A percentile compares a stretch with the other conserved stretches of the same genome.
These are phyloP conservation scores for Digitonthophagus gazella DNA, from an alignment of 2,888 invertebrate genomes.

Conservation along the genomic window DNA sequence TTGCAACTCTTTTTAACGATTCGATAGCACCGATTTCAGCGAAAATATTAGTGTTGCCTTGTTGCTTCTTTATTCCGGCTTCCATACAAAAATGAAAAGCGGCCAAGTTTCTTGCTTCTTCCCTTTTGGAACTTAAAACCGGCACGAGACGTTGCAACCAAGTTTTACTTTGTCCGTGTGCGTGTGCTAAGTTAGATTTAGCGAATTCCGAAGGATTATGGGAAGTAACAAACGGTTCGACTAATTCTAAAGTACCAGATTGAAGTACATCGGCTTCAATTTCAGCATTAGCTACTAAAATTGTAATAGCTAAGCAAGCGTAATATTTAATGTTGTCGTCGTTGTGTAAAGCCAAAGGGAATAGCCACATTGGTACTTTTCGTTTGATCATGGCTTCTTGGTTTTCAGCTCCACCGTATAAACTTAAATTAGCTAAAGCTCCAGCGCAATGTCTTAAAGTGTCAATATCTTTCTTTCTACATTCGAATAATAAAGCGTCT, in stretches of 20 bases:
- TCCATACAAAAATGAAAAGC: constrained; percentile 99
- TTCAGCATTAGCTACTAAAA: constrained; percentile 95
- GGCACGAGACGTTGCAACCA: constrained; percentile 93
- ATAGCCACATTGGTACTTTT: constrained; percentile 95
- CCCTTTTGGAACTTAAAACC: constrained; percentile 88
- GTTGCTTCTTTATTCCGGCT: constrained; percentile 94
- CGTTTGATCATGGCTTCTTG: constrained; percentile 96
- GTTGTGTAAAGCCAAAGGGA: constrained; percentile 92
- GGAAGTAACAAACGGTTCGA: constrained; percentile 93
- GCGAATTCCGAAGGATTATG: constrained; percentile 97
- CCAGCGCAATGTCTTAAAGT: constrained; percentile 95
- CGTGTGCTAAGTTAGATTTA: constrained; percentile 84
- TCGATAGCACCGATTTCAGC: constrained; percentile 93
- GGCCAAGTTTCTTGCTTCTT: constrained; percentile 94
- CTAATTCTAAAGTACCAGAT: constrained; percentile 94
- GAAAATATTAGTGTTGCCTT: constrained; percentile 88
- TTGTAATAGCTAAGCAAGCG: constrained; percentile 96
- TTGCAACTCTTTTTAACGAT: constrained; percentile 92
- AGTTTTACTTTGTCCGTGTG: constrained; percentile 93
- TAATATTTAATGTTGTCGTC: constrained; percentile 98
- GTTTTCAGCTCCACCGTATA: constrained; percentile 95
- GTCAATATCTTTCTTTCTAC: constrained; percentile 87
- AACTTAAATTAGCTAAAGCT: constrained; percentile 91
- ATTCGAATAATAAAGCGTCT: constrained; percentile 92
- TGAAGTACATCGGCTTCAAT: constrained; percentile 94